Evolutionary conservation across 2,888 invertebrate species (phyloP), one percentile per base, ranked within the genome.

Genomic region (Dynastes maya): DNA sequence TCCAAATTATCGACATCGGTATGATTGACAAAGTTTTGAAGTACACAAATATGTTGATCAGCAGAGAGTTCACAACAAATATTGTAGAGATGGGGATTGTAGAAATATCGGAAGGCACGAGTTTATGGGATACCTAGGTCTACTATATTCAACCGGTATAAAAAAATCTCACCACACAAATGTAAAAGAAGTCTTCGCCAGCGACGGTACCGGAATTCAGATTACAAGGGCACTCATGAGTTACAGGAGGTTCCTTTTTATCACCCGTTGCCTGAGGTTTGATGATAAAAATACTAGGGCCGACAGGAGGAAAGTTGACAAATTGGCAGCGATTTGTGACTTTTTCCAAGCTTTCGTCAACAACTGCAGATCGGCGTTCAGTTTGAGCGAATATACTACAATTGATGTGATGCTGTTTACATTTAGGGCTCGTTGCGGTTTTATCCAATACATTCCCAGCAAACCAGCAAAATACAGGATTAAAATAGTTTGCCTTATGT

Each of bases 1-100:
- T 68, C 51, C 75, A 78, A 78, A 78, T 78, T 78, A 76, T 78
- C 67, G 85, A 86, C 80, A 77, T 80, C 75, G 80, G 81, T 80
- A 84, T 84, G 84, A 74, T 74, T 4, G 53, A 53, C n/a, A 9
- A 63, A 29, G 53, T n/a, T 53, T 53, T 13, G n/a, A 53, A 13
- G 53, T 53, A 13, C 53, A n/a, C n/a, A n/a, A 53, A 53, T 53
- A 53, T 53, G 53, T 53, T 4, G 22, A 53, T 53, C 1, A 53
- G 53, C 53, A 13, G 53, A 53, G n/a, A 53, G 53, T 53, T 53
- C n/a, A 53, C 61, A 22, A 9, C 11, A 8, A 64, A 32, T 64
- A 37, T 37, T 37, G n/a, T 37, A 22, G 22, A 22, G 22, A 22
- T 22, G 1, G 32, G 64, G 32, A 1, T 22, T 22, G 22, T 22